These are phyloP conservation scores for Apteryx owenii DNA, from an alignment of 2,113 vertebrate species.

Conservation along the genomic window DNA sequence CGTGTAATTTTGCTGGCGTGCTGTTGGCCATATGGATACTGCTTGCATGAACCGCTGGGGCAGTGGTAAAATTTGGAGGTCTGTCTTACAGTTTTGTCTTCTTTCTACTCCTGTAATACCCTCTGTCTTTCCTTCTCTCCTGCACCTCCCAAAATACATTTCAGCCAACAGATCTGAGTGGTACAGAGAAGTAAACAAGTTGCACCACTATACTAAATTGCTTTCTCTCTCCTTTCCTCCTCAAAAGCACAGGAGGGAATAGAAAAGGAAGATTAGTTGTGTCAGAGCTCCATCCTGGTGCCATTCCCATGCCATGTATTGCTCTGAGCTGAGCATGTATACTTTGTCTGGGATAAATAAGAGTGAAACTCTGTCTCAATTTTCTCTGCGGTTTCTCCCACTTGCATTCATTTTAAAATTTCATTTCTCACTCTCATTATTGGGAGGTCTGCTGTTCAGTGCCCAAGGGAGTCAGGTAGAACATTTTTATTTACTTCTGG, in stretches of 20 bases:
- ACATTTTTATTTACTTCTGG: conserved; percentile 58
- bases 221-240: conserved; percentile 49
- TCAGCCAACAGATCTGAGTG: background rate
- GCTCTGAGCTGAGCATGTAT: conserved; percentile 27
- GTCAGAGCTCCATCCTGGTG: conserved; percentile 36
- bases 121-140: background rate
- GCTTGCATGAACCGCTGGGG: background rate
- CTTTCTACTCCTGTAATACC: background rate
- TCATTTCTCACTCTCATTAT: conserved; percentile 59
- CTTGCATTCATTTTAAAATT: conserved; percentile 67
- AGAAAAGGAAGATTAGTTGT: conserved; percentile 59
- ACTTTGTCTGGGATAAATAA: conserved; percentile 61
- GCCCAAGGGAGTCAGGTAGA: conserved; percentile 49
- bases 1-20: background rate
- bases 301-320: background rate
- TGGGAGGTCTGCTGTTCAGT: background rate
- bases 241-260: conserved; percentile 61
- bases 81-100: background rate
- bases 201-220: conserved; percentile 58
- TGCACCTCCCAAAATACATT: background rate
- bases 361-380: conserved; percentile 56
- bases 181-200: conserved; percentile 54
- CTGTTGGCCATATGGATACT: background rate
- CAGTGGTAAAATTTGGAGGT: background rate
- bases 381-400: conserved; percentile 64